Base-by-base conservation (phyloP, 2,888 invertebrate genomes). In the Penaeus monodon region DNA sequence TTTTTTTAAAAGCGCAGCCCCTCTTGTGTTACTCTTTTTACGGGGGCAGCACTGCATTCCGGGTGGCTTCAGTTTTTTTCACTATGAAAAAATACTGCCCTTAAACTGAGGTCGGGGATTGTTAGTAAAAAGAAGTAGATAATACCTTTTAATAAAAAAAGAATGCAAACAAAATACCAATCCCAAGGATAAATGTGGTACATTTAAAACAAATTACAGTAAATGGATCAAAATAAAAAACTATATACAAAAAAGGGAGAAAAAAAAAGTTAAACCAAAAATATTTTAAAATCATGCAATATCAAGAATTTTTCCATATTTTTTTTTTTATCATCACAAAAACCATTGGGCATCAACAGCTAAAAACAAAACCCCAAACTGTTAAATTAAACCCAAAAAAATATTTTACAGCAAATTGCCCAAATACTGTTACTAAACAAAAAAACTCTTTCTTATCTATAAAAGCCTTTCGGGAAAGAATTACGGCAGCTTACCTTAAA, bases 311-410 rank as follows among this genome's bases (percentile, higher is more conserved):
- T 57, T 57, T 2, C 57, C 3, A 17, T 57, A 17, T 57, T 12
- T 57, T 3, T 57, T 57, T 57, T 57, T 76, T 27, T 29, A 77
- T 24, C 49, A 49, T 77, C 77, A 77, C 77, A 77, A 77, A 77
- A 29, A 77, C 77, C 77, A 77, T 77, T 77, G 77, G 77, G 57
- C 57, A 57, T 77, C 77, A 57, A 17, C 20, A 63, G 77, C 29
- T 17, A 29, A 77, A 77, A 17, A 57, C 63, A 77, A 57, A n/a
- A n/a, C n/a, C 57, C 57, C 57, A 57, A 29, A 27, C 63, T 77
- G 57, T n/a, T 24, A 20, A n/a, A 49, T 29, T 77, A 29, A 77
- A 77, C 17, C 4, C 20, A 4, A 76, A 24, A 49, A 14, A 22
- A 76, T 20, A 77, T 20, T 14, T 10, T 27, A 57, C n/a, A 76